Conservation (phyloP, 2,113 vertebrate genomes). For the Otus sunia region DNA sequence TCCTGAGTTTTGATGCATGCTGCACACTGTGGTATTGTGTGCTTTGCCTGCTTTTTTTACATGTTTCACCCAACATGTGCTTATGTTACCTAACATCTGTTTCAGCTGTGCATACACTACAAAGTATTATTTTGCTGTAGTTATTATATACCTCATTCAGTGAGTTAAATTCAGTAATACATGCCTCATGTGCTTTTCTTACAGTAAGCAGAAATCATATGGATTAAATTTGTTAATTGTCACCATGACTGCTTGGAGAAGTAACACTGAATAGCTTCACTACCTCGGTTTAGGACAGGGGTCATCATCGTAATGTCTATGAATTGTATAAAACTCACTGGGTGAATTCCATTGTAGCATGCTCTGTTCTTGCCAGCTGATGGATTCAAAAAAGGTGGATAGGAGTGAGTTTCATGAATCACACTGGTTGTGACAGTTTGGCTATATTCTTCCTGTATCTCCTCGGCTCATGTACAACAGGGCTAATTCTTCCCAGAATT, state of each 20-base stretch:
- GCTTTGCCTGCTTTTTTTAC: not conserved
- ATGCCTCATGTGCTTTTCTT: not conserved
- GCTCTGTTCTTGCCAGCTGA: not conserved
- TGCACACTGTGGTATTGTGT: accelerated
- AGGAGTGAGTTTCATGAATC: not conserved
- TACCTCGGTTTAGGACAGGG: not conserved
- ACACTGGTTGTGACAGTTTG: not conserved
- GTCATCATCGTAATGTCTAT: not conserved
- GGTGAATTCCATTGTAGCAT: not conserved
- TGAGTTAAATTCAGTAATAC: not conserved
- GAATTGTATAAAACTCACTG: not conserved
- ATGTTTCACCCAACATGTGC: not conserved
- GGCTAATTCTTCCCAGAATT: not conserved
- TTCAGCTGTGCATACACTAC: not conserved
- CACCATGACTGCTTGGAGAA: not conserved
- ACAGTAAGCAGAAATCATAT: not conserved
- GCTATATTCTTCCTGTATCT: not conserved
- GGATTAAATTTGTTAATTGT: not conserved
- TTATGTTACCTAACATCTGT: not conserved
- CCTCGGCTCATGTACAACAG: not conserved
- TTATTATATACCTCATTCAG: not conserved
- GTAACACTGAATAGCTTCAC: not conserved
- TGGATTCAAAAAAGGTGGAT: not conserved
- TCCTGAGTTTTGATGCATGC: not conserved
- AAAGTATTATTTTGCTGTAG: not conserved